Evolutionary conservation across 2,113 vertebrate genomes (phyloP).

Genomic region (Aleadryas rufinucha): DNA sequence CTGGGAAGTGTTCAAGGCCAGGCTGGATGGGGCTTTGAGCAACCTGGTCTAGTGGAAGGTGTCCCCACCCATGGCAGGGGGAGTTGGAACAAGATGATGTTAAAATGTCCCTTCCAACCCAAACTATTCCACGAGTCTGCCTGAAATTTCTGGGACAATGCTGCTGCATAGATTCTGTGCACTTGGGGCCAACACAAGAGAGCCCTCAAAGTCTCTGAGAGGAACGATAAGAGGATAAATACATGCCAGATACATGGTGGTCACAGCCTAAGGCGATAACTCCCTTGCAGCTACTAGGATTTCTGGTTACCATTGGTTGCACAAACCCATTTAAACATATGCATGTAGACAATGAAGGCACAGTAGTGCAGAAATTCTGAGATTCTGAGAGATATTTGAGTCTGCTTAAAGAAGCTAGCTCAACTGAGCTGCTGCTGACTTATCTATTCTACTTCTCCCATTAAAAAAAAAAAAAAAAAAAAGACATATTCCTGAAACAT

Average conservation of each 20-base stretch:
- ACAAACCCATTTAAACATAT: neutral
- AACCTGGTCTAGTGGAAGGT: neutral
- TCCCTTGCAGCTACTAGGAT: neutral
- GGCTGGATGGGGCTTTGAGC: neutral
- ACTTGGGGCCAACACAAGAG: too few species aligned
- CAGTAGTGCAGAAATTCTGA: neutral
- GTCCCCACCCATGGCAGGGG: too few species aligned
- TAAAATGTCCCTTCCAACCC: neutral
- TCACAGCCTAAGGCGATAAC: neutral
- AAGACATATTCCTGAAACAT: neutral
- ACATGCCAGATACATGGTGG: neutral
- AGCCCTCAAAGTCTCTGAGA: neutral
- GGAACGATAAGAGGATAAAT: neutral
- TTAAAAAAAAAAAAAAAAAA: too few species aligned
- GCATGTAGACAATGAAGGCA: neutral
- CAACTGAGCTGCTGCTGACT: neutral
- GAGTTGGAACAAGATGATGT: neutral
- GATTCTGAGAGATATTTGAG: neutral
- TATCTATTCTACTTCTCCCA: neutral
- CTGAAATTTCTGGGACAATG: neutral
- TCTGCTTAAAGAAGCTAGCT: neutral
- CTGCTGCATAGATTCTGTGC: neutral
- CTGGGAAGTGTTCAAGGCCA: neutral
- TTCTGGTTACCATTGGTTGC: neutral
- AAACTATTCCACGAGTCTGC: neutral